Percentiles rank a stretch among this genome's conserved stretches.
Evolutionary conservation across 2,888 invertebrate species (phyloP).

Genomic region (Latheticus oryzae): DNA sequence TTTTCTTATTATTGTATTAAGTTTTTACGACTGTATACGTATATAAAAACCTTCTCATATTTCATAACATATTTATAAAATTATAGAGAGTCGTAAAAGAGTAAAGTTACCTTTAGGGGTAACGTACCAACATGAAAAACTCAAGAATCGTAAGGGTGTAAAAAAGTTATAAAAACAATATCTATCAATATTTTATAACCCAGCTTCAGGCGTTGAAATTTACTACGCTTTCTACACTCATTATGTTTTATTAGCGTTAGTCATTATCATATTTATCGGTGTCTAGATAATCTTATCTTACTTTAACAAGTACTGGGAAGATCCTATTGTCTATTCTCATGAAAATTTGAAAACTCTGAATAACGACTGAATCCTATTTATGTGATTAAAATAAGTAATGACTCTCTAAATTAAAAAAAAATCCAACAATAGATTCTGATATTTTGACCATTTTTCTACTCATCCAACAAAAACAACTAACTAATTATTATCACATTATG

Average conservation of each 20-base stretch:
- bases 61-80: conserved; percentile 39
- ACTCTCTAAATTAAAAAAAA: no score
- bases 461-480: no score
- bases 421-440: no score
- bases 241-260: conserved; percentile 32
- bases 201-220: conserved; percentile 19
- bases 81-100: conserved; percentile 32
- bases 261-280: conserved; percentile 29
- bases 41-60: conserved; percentile 23
- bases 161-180: conserved; percentile 38
- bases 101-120: neutral
- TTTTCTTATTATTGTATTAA: conserved; percentile 37
- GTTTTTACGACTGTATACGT: conserved; percentile 23
- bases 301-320: conserved; percentile 19
- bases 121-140: conserved; percentile 21
- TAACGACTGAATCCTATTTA: no score
- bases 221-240: conserved; percentile 31
- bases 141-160: conserved; percentile 32
- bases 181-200: conserved; percentile 35
- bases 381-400: no score
- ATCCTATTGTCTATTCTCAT: conserved; percentile 3
- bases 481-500: no score
- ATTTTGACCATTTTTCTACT: no score
- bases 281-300: conserved; percentile 8
- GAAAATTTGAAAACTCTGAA: conserved; percentile 22